Evolutionary conservation across 2,113 vertebrate species (phyloP).

Genomic region (Carollia perspicillata): DNA sequence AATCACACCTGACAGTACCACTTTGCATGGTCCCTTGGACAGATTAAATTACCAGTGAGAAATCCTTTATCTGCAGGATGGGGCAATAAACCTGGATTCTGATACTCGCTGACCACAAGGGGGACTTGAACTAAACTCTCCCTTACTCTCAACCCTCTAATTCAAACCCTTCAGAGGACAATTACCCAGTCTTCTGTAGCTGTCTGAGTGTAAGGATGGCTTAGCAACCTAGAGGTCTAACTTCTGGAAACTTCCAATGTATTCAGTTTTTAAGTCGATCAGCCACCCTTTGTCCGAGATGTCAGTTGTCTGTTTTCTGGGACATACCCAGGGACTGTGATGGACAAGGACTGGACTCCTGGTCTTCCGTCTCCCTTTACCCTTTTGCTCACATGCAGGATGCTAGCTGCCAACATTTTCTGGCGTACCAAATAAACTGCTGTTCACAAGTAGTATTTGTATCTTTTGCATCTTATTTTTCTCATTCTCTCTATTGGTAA

Average conservation of each 20-base stretch:
- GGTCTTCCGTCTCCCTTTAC: background rate
- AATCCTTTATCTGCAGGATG: background rate
- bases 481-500: background rate
- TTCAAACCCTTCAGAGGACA: background rate
- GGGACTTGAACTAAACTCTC: background rate
- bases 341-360: background rate
- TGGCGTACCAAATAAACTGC: background rate
- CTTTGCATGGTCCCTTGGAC: background rate
- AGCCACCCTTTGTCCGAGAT: background rate
- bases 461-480: background rate
- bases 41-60: background rate
- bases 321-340: no score
- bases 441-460: background rate
- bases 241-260: background rate
- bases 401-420: background rate
- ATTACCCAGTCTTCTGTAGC: background rate
- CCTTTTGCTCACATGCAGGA: background rate
- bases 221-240: background rate
- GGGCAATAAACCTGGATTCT: background rate
- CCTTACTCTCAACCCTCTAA: background rate
- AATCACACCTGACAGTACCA: background rate
- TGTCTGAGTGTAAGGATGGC: background rate
- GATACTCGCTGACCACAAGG: background rate
- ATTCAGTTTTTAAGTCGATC: background rate
- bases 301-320: background rate